Conservation (phyloP, 2,113 vertebrate species). For the Naja naja region DNA sequence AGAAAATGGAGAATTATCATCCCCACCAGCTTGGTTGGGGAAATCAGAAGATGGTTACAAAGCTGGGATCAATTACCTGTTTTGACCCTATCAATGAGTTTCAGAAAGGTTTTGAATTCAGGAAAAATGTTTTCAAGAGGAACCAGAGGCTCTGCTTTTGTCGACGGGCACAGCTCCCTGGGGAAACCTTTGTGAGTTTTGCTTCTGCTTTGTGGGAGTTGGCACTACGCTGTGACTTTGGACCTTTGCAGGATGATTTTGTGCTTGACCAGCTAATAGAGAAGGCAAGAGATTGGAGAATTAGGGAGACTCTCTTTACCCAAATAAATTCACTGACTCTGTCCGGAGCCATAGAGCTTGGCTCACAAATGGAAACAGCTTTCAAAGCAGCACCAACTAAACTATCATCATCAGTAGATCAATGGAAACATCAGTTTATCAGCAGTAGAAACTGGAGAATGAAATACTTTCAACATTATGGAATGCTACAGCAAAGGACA, state of each 20-base stretch:
- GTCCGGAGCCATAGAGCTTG: slow-evolving; percentile 34
- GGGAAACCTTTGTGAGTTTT: slow-evolving; percentile 38
- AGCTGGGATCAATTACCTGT: background rate
- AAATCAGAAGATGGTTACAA: slow-evolving; percentile 35
- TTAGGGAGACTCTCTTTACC: slow-evolving; percentile 25
- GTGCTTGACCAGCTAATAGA: slow-evolving; percentile 43
- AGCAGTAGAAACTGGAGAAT: slow-evolving; percentile 30
- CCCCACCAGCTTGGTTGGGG: slow-evolving; percentile 12
- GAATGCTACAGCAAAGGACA: background rate
- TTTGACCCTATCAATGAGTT: slow-evolving; percentile 45
- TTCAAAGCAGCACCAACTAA: slow-evolving; percentile 8
- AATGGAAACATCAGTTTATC: slow-evolving; percentile 31
- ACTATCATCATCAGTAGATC: slow-evolving; percentile 32
- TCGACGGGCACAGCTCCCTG: slow-evolving; percentile 35
- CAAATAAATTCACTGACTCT: slow-evolving; percentile 33
- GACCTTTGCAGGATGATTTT: slow-evolving; percentile 45
- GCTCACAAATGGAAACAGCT: slow-evolving; percentile 37
- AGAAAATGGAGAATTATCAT: slow-evolving; percentile 28
- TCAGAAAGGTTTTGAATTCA: slow-evolving; percentile 29
- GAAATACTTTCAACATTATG: background rate
- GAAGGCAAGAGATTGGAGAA: slow-evolving; percentile 31
- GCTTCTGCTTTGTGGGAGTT: slow-evolving; percentile 25
- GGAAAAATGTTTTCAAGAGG: background rate
- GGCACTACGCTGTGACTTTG: slow-evolving; percentile 51
- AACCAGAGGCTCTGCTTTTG: slow-evolving; percentile 46